Evolutionary conservation across 2,797 vertebrate genomes (phyloP).

Genomic region (Emydoidea blandingii): DNA sequence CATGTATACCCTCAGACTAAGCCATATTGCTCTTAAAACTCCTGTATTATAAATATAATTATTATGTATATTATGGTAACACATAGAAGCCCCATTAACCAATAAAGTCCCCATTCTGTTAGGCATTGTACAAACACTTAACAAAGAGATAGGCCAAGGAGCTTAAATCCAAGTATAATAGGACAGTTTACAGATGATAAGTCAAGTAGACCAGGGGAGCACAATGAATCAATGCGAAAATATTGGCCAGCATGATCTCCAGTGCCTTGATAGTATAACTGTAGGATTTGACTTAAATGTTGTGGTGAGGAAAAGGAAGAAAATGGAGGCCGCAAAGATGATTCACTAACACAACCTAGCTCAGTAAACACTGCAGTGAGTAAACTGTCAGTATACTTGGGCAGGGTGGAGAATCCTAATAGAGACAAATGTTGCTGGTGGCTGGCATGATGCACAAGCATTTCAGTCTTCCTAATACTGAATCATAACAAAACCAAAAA

Average conservation of each 20-base stretch:
- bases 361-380: neutral
- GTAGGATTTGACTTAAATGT: neutral
- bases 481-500: neutral
- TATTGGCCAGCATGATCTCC: neutral
- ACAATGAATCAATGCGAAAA: neutral
- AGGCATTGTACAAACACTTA: neutral
- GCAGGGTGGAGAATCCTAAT: neutral
- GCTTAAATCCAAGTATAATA: neutral
- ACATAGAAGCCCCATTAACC: neutral
- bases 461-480: conserved; percentile 10
- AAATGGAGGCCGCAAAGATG: neutral
- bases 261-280: neutral
- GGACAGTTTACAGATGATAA: neutral
- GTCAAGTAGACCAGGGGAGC: neutral
- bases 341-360: neutral
- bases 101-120: neutral
- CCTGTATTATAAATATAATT: neutral
- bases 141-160: neutral
- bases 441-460: neutral
- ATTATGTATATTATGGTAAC: neutral
- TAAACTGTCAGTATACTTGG: neutral
- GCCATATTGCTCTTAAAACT: neutral
- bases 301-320: neutral
- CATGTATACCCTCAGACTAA: neutral
- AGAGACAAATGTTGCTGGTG: neutral